Evolutionary conservation across 2,113 vertebrate species (phyloP).

Genomic region (Leiothrix lutea): DNA sequence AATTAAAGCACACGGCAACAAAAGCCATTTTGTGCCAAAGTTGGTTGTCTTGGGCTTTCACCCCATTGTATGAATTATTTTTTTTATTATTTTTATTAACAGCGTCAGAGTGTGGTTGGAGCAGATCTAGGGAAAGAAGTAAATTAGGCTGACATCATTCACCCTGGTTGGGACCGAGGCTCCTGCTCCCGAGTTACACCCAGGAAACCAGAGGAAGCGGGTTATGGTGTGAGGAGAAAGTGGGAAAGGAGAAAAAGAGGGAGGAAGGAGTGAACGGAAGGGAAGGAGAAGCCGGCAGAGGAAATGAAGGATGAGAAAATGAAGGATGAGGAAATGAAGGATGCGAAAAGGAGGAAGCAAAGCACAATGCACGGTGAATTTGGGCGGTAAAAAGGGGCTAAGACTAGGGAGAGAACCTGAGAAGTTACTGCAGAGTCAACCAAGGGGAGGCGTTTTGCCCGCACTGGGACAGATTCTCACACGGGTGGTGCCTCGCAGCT

Average conservation of each 20-base stretch:
- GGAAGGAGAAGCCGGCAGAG: neutral
- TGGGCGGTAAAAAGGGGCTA: neutral
- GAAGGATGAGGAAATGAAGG: neutral
- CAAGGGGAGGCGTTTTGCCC: neutral
- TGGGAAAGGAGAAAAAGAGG: neutral
- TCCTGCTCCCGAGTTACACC: neutral
- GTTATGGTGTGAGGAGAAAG: neutral
- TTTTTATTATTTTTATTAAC: neutral
- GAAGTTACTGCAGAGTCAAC: neutral
- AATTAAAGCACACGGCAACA: neutral
- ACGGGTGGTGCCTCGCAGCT: neutral
- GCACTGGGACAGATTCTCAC: rapidly evolving
- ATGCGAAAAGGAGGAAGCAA: neutral
- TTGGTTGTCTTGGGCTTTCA: neutral
- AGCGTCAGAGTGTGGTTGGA: neutral
- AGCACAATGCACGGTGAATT: neutral
- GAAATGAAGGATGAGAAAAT: neutral
- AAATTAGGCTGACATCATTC: neutral
- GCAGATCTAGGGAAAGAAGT: neutral
- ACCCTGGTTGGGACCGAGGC: too few species aligned
- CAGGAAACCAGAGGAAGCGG: neutral
- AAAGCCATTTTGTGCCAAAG: neutral
- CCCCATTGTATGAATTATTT: neutral
- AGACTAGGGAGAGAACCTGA: neutral
- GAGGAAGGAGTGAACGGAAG: neutral